phyloP scores from a whole-genome alignment of 2,113 vertebrate genomes.

The Amphiprion percula region DNA sequence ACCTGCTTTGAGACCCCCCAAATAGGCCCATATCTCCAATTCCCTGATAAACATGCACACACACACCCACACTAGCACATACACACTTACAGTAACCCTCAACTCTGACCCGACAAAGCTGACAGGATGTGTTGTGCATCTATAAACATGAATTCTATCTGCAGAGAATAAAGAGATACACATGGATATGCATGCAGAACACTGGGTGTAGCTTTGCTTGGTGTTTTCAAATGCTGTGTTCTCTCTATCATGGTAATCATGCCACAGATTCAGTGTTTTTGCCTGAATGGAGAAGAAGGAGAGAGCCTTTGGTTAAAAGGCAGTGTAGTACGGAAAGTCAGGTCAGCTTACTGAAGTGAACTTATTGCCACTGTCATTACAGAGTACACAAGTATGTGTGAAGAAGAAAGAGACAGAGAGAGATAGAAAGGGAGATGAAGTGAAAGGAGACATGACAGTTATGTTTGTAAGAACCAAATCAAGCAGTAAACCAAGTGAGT shows the following conservation, averaged over 20 bases:
- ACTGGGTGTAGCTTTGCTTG: conserved; percentile 39
- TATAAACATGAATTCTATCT: conserved; percentile 66
- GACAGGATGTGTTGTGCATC: conserved; percentile 71
- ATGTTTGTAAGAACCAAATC: conserved; percentile 43
- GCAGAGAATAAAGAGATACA: conserved; percentile 59
- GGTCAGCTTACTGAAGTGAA: neutral
- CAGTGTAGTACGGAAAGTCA: conserved; percentile 8
- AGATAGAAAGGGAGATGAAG: neutral
- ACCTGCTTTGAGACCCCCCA: conserved; percentile 59
- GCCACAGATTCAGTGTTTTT: conserved; percentile 37
- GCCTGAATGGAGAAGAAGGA: conserved; percentile 43
- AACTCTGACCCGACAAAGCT: conserved; percentile 70
- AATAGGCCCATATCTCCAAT: conserved; percentile 58
- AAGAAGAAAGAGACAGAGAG: neutral
- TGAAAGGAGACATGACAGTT: neutral
- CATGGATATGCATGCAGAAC: conserved; percentile 50
- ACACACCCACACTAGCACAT: conserved; percentile 42
- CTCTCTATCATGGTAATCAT: conserved; percentile 35
- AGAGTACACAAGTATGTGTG: neutral
- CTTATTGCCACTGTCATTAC: conserved; percentile 22
- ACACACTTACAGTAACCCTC: conserved; percentile 58
- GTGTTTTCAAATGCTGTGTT: conserved; percentile 31
- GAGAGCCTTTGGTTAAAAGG: conserved; percentile 1
- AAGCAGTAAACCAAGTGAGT: conserved; percentile 54
- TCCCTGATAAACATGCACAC: conserved; percentile 60